These are phyloP conservation scores for Trichosurus vulpecula DNA, from an alignment of 2,797 vertebrate genomes.

Conservation along the genomic window DNA sequence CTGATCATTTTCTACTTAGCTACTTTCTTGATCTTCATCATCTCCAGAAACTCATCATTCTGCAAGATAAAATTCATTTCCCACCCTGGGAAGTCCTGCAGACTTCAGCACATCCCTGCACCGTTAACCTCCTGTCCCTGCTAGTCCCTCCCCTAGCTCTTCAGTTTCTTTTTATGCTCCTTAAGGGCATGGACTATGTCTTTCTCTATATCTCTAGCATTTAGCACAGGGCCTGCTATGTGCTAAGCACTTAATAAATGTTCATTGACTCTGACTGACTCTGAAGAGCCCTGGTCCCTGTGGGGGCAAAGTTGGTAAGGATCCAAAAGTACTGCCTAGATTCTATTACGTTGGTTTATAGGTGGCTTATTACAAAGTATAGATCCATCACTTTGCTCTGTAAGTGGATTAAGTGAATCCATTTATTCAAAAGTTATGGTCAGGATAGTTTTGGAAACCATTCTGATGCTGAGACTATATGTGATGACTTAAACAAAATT, in stretches of 20 bases:
- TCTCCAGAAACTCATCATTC: background rate
- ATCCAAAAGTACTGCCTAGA: background rate
- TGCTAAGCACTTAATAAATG: background rate
- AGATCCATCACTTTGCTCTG: background rate
- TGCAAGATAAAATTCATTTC: background rate
- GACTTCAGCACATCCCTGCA: background rate
- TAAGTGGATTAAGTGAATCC: background rate
- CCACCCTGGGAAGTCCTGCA: background rate
- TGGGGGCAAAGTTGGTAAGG: background rate
- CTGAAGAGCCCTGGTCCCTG: background rate
- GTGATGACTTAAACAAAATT: slow-evolving; percentile 19
- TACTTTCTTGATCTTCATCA: background rate
- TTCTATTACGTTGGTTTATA: background rate
- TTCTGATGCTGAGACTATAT: background rate
- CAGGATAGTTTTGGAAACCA: background rate
- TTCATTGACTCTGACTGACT: no score
- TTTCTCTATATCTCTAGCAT: background rate
- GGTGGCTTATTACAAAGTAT: background rate
- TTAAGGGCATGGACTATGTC: background rate
- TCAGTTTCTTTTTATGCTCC: background rate
- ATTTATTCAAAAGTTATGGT: background rate
- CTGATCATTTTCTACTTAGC: background rate
- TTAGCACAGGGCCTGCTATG: background rate
- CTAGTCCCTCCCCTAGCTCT: background rate
- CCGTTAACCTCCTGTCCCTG: background rate